These are phyloP conservation scores for Oryzias javanicus DNA, from an alignment of 2,113 vertebrate genomes.

Conservation along the genomic window DNA sequence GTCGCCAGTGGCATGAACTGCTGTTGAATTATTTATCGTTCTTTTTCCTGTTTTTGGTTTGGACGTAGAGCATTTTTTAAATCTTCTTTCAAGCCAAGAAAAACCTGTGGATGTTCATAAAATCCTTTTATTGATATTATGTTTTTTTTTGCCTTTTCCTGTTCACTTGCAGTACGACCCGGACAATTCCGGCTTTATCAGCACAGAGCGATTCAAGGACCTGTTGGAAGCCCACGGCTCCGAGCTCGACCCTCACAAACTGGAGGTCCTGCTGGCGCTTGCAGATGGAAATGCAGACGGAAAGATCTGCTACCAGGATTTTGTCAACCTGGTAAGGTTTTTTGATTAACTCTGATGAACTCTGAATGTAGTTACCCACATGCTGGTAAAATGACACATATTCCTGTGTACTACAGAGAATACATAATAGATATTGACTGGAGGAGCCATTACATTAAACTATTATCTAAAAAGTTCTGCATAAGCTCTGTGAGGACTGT, in stretches of 20 bases:
- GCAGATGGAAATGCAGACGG: conserved; percentile 90
- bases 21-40: too few relatives aligned
- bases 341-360: neutral
- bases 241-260: conserved; percentile 92
- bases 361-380: neutral
- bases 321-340: conserved; percentile 92
- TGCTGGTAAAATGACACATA: neutral
- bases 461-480: too few relatives aligned
- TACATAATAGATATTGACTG: neutral
- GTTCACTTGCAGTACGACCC: conserved; percentile 86
- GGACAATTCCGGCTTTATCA: conserved; percentile 92
- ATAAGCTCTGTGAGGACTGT: too few relatives aligned
- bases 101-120: neutral
- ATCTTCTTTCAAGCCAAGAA: too few relatives aligned
- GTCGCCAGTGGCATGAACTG: too few relatives aligned
- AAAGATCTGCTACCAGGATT: conserved; percentile 96
- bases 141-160: neutral
- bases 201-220: conserved; percentile 89
- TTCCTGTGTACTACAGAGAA: neutral
- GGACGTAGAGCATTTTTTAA: too few relatives aligned
- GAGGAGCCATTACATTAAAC: neutral
- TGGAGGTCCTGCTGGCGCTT: conserved; percentile 92
- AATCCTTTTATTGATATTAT: neutral
- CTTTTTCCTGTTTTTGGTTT: too few relatives aligned
- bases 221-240: conserved; percentile 88